Percentiles rank a stretch among this genome's conserved stretches.
Evolutionary conservation across 2,888 invertebrate species (phyloP).

Genomic region (Argyra leucocephala): DNA sequence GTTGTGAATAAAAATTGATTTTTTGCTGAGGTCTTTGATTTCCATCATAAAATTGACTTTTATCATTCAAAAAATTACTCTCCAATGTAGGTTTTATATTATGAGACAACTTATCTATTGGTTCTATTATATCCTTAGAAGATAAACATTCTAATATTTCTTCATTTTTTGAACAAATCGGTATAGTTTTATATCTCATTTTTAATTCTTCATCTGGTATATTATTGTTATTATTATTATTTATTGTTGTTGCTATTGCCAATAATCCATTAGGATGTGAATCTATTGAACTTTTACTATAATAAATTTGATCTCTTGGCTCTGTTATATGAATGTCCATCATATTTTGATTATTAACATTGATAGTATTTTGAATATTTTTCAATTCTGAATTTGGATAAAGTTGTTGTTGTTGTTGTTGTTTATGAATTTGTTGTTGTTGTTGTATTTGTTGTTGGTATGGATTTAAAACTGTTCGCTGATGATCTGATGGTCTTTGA

Average conservation of each 20-base stretch:
- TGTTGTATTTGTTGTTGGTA: constrained; percentile 2
- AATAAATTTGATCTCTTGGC: neutral
- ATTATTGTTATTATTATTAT: no score
- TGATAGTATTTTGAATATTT: neutral
- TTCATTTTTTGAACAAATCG: neutral
- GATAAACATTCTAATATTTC: neutral
- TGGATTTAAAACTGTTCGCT: neutral
- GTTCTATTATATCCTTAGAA: neutral
- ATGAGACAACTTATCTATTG: neutral
- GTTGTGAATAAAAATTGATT: neutral
- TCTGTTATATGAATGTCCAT: neutral
- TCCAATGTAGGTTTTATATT: neutral
- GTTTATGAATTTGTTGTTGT: neutral
- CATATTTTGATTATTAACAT: neutral
- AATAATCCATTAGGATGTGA: neutral
- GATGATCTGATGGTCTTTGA: neutral
- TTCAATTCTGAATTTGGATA: neutral
- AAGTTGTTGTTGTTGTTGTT: neutral
- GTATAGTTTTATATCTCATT: neutral
- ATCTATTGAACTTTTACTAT: neutral
- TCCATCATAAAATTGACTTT: neutral
- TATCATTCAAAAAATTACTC: neutral
- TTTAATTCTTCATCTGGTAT: neutral
- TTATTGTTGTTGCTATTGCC: neutral
- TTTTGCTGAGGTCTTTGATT: neutral